Evolutionary conservation across 1,140 invertebrate genomes (phyloP), one percentile per base, ranked within the genome.

Genomic region (Philaenus spumarius): DNA sequence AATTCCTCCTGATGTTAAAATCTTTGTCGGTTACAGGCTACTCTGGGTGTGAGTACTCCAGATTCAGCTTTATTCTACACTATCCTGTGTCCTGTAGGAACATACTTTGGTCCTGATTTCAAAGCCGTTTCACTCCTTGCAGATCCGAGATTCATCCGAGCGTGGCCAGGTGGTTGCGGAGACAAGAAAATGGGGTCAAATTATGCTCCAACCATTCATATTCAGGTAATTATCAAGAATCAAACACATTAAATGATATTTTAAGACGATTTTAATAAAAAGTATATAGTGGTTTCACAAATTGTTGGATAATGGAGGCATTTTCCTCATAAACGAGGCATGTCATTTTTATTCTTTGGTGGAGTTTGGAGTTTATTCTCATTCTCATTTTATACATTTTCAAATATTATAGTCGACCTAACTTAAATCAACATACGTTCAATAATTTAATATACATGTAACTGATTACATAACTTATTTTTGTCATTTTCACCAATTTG

Each of bases 111-210:
- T 67, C 74, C 81, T 0, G 81, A 81, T 30, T 77, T 86, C 64
- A 85, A 90, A 62, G 87, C 89, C 0, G 82, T 95, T 11, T 79
- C 80, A 4, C 73, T 83, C 14, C 72, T 90, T 7, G 91, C 91
- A 39, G 87, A 94, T 76, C 88, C 91, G 0, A 71, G 78, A 22
- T 90, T 81, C 68, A 86, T 88, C 1, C 77, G 97, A 58, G 92
- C 97, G 19, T 98, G 95, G 89, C 95, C 94, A 6, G 96, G 97
- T 42, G 96, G 95, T 61, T 90, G 90, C 53, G 97, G 97, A 23
- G 86, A 89, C 68, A 83, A 82, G 58, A 99, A 99, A 79, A 87
- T 98, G 80, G 96, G 97, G 55, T 92, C 93, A 15, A 94, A 94
- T 74, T 94, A 94, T 69, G 90, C 82, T 43, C 90, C 93, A 52